These are phyloP conservation scores for Periplaneta americana DNA, from an alignment of 1,140 invertebrate genomes.

Conservation along the genomic window DNA sequence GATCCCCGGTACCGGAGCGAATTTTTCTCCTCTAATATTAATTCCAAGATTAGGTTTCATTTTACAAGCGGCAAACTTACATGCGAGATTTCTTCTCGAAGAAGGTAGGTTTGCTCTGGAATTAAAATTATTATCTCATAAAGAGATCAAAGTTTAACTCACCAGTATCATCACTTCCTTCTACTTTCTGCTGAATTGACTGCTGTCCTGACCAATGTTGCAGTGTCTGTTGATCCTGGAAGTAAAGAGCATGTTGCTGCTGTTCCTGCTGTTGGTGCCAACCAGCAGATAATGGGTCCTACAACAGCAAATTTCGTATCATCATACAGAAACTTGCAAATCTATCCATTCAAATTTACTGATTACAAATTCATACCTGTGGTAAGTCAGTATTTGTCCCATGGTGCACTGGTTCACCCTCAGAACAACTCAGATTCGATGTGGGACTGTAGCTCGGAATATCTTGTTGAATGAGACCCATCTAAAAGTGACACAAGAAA, in stretches of 20 bases:
- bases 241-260: conserved; percentile 23
- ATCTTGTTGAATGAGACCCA: conserved; percentile 10
- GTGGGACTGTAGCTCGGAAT: conserved; percentile 3
- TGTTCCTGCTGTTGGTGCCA: conserved; percentile 32
- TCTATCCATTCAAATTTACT: neutral
- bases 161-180: neutral
- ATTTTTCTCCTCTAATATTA: no score
- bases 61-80: no score
- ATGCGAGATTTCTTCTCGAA: no score
- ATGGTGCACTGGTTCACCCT: neutral
- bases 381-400: neutral
- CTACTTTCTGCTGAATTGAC: conserved; percentile 23
- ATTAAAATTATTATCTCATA: no score
- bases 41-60: no score
- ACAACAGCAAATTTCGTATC: conserved; percentile 25
- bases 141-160: no score
- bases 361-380: neutral
- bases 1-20: no score
- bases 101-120: no score
- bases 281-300: conserved; percentile 20
- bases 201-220: conserved; percentile 24
- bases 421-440: conserved; percentile 11
- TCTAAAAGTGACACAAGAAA: no score
- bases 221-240: conserved; percentile 12
- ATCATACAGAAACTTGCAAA: neutral